Percentiles rank a stretch among this genome's conserved stretches.
These are phyloP conservation scores for Calliphora vicina DNA, from an alignment of 1,140 invertebrate species.

Conservation along the genomic window DNA sequence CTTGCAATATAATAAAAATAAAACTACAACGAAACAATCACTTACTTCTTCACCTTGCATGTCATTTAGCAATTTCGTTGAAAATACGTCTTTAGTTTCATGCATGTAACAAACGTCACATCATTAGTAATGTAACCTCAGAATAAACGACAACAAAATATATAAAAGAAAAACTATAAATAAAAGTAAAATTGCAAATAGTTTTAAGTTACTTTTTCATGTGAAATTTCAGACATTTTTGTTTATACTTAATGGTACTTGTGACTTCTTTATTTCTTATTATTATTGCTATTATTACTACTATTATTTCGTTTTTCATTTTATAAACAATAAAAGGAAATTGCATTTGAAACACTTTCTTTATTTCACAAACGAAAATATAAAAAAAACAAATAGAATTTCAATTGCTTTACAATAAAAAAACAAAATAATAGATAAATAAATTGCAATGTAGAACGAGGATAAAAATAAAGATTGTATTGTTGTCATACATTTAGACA, in stretches of 20 bases:
- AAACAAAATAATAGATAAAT: neutral
- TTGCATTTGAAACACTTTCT: neutral
- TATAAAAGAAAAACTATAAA: neutral
- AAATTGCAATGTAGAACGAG: neutral
- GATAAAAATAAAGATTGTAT: neutral
- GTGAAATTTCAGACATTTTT: neutral
- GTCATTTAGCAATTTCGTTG: neutral
- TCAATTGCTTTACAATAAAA: neutral
- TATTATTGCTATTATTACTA: too few relatives aligned
- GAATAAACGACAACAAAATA: neutral
- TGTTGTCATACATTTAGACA: neutral
- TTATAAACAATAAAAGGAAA: neutral
- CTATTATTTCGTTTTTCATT: neutral
- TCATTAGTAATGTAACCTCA: neutral
- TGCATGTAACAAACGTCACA: neutral
- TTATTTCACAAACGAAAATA: neutral
- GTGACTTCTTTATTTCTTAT: neutral
- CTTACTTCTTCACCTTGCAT: neutral
- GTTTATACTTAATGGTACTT: neutral
- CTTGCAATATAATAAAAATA: too few relatives aligned
- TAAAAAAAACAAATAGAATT: neutral
- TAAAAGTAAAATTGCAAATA: neutral
- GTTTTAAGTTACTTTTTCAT: neutral
- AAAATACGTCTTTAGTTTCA: neutral
- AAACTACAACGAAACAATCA: too few relatives aligned